A percentile compares a stretch with the other conserved stretches of the same genome.
phyloP scores from a whole-genome alignment of 2,797 vertebrate genomes.

The Adelosebastes latens region DNA sequence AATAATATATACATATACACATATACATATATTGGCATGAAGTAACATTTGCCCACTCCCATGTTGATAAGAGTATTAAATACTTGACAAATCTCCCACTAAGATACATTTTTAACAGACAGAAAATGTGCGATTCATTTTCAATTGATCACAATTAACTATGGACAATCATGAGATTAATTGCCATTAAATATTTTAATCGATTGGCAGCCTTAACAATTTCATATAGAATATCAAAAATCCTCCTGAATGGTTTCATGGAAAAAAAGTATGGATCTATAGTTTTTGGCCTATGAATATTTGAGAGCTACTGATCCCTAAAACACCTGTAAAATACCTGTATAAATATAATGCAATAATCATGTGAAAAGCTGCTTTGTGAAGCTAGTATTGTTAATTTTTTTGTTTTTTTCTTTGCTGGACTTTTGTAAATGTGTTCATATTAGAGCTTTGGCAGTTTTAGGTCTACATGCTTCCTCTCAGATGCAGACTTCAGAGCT shows the following conservation, averaged over 20 bases:
- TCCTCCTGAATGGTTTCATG: neutral
- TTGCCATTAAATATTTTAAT: too few relatives aligned
- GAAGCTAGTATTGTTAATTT: neutral
- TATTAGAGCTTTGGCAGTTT: neutral
- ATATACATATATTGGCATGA: too few relatives aligned
- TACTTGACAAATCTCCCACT: too few relatives aligned
- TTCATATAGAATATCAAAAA: neutral
- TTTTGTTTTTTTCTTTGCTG: neutral
- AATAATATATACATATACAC: too few relatives aligned
- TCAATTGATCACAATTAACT: too few relatives aligned
- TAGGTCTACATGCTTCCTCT: neutral
- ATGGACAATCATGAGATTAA: too few relatives aligned
- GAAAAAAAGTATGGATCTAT: neutral
- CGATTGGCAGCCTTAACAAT: too few relatives aligned
- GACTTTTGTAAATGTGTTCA: neutral
- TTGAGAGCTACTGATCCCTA: neutral
- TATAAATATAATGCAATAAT: neutral
- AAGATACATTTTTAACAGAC: too few relatives aligned
- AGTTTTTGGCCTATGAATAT: neutral
- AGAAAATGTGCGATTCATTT: too few relatives aligned
- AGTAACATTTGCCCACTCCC: too few relatives aligned
- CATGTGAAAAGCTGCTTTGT: neutral
- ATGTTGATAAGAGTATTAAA: too few relatives aligned
- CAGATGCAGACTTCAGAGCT: neutral
- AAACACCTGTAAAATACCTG: neutral